A percentile compares a stretch with the other conserved stretches of the same genome.
Conservation (phyloP, 2,888 invertebrate species). For the Eumacrocentrus americanus region DNA sequence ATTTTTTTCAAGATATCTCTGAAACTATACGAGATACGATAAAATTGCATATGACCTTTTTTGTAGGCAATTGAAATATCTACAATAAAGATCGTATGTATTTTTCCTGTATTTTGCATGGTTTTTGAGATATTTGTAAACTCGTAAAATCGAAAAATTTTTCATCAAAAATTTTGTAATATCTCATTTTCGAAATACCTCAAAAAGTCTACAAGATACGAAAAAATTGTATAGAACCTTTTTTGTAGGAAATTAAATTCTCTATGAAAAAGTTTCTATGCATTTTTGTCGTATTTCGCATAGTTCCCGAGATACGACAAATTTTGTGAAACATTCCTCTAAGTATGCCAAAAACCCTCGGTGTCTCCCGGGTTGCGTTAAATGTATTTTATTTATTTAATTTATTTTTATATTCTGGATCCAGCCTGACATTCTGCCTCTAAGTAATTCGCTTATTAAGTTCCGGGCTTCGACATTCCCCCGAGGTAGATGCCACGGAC, state of each 20-base stretch:
- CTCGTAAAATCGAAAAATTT: not conserved
- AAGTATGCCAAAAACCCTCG: conserved; percentile 1
- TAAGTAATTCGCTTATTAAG: conserved; percentile 62
- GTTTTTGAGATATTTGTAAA: not conserved
- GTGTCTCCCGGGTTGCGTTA: not conserved
- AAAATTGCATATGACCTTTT: no score
- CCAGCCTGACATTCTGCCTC: conserved; percentile 18
- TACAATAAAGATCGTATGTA: not conserved
- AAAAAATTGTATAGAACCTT: not conserved
- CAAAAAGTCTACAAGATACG: not conserved
- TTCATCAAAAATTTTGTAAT: not conserved
- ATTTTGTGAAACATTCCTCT: not conserved
- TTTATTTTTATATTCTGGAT: conserved; percentile 2
- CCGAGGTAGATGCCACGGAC: conserved; percentile 54
- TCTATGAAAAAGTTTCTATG: not conserved
- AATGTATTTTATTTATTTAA: not conserved
- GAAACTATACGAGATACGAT: no score
- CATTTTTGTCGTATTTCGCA: not conserved
- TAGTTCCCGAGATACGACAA: not conserved
- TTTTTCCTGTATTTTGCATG: not conserved
- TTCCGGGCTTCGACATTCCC: conserved; percentile 54
- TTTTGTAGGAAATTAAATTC: not conserved
- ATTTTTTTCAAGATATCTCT: no score
- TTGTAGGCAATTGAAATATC: not conserved
- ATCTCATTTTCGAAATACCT: not conserved